Conservation (phyloP, 2,113 vertebrate genomes). For the Leucopsar rothschildi region DNA sequence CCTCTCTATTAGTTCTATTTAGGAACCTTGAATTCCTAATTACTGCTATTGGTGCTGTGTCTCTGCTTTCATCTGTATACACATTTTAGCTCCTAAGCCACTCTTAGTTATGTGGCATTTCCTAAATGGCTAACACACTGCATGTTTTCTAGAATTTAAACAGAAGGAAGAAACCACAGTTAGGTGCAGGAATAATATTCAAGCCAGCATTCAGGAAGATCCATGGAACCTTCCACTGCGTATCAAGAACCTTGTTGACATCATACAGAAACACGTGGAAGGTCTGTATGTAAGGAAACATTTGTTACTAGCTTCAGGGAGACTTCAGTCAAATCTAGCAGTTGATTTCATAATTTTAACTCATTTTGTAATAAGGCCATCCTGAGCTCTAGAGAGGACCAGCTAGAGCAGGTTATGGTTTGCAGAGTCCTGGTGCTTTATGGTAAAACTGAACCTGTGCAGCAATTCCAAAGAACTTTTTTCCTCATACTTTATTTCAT, state of each 20-base stretch:
- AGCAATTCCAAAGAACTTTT: neutral
- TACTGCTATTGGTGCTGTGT: neutral
- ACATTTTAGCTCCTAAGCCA: neutral
- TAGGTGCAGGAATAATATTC: slow-evolving; percentile 84
- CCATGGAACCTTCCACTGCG: slow-evolving; percentile 95
- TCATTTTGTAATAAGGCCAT: neutral
- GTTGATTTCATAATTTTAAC: neutral
- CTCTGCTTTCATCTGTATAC: neutral
- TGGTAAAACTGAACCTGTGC: neutral
- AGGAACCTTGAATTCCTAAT: neutral
- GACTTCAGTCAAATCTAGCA: neutral
- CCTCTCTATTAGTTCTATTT: neutral
- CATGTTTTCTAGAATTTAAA: slow-evolving; percentile 83
- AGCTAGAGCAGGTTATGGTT: neutral
- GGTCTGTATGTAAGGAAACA: slow-evolving; percentile 71
- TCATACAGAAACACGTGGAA: slow-evolving; percentile 91
- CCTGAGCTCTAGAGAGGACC: neutral
- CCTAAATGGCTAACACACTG: neutral
- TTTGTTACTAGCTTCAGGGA: neutral
- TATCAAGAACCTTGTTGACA: slow-evolving; percentile 92
- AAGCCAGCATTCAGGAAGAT: slow-evolving; percentile 96
- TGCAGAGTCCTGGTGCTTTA: neutral
- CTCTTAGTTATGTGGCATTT: neutral
- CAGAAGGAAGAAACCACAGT: slow-evolving; percentile 90
- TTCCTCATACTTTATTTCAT: neutral